Percentiles rank a stretch among this genome's conserved stretches.
Evolutionary conservation across 2,113 vertebrate genomes (phyloP).

Genomic region (Chrysochloris asiatica): DNA sequence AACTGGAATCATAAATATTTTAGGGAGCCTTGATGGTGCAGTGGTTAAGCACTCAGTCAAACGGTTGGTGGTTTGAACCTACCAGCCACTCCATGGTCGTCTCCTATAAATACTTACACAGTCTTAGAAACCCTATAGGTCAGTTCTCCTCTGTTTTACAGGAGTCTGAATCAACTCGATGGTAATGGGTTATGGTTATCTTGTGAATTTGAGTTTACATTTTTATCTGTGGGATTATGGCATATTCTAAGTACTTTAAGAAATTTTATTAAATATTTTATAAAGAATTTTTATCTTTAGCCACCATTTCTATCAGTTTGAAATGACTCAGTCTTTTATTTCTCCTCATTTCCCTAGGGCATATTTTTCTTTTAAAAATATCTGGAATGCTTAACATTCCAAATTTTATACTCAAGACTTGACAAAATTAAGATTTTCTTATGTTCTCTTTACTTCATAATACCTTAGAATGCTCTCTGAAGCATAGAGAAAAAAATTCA

Average conservation of each 20-base stretch:
- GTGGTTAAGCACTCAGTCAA: neutral
- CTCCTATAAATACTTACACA: no score
- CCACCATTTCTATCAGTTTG: conserved; percentile 5
- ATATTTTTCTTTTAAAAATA: neutral
- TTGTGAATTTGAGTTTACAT: neutral
- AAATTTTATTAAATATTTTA: conserved; percentile 23
- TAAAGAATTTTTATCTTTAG: neutral
- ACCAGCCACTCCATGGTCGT: no score
- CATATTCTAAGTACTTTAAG: neutral
- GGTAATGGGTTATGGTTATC: no score
- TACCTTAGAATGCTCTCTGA: neutral
- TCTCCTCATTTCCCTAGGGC: neutral
- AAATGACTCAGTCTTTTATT: conserved; percentile 22
- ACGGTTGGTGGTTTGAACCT: neutral
- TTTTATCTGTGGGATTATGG: neutral
- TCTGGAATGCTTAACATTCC: neutral
- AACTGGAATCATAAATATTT: neutral
- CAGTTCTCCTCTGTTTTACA: no score
- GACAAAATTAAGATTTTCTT: neutral
- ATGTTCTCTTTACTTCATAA: conserved; percentile 28
- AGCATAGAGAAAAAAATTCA: neutral
- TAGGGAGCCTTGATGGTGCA: neutral
- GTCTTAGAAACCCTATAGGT: no score
- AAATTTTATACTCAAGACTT: conserved; percentile 31
- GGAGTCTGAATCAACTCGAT: no score